These are phyloP conservation scores for Ia io DNA, from an alignment of 2,113 vertebrate genomes.

Conservation along the genomic window DNA sequence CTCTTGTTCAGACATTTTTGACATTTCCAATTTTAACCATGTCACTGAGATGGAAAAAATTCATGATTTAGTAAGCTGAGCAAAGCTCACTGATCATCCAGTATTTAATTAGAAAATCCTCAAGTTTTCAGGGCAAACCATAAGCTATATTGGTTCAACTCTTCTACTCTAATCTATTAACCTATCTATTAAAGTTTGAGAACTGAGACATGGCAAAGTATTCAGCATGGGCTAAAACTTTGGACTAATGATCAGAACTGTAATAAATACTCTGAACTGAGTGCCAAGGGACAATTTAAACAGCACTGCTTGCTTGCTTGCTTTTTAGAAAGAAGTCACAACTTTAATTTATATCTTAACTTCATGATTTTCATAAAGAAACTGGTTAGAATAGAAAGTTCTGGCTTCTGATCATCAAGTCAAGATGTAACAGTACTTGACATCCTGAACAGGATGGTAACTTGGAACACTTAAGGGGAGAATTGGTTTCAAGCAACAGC, in stretches of 20 bases:
- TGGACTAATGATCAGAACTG: background rate
- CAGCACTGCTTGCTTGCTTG: background rate
- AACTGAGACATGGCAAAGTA: conserved; percentile 36
- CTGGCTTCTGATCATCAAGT: conserved; percentile 12
- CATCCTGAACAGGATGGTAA: conserved; percentile 1
- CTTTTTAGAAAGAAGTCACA: conserved; percentile 35
- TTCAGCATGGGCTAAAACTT: conserved; percentile 4
- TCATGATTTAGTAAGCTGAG: conserved; percentile 69
- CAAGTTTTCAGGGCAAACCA: conserved; percentile 53
- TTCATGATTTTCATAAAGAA: conserved; percentile 25
- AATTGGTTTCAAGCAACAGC: background rate
- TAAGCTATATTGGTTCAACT: conserved; percentile 13
- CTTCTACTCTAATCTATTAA: conserved; percentile 48
- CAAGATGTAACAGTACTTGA: conserved; percentile 20
- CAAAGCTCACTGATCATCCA: background rate
- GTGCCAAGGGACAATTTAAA: background rate
- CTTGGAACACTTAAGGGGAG: background rate
- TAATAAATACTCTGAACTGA: background rate
- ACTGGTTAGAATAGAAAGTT: conserved; percentile 54
- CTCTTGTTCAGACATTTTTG: conserved; percentile 57
- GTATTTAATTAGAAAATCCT: conserved; percentile 64
- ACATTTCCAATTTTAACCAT: conserved; percentile 79
- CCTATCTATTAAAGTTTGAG: conserved; percentile 7
- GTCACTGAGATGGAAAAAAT: conserved; percentile 66
- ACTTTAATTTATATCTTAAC: conserved; percentile 37